Evolutionary conservation across 2,888 invertebrate species (phyloP), one percentile per base, ranked within the genome.

Genomic region (Electrophaes corylata): DNA sequence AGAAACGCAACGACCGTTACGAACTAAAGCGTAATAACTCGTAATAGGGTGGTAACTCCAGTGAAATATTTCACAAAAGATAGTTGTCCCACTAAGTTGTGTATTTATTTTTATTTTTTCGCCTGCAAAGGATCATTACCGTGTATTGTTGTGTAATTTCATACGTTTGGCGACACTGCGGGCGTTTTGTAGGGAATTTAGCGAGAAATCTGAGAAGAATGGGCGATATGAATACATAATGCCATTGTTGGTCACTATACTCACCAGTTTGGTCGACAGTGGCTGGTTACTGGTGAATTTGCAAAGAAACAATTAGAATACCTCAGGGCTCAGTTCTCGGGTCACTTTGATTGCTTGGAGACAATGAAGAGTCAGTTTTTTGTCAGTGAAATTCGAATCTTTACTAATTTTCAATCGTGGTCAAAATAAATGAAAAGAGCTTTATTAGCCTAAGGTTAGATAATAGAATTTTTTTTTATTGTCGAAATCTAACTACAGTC

Each of bases 121-220:
- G 78, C 79, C 82, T 82, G 84, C 80, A 84, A 83, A 85, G 87
- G 83, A 86, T 89, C 88, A 88, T 90, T 90, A 89, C 81, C 60
- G 79, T 35, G 76, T 77, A 89, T 89, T 90, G 89, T 90, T 85
- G 84, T 73, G 77, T 83, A 88, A 90, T 90, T 90, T 88, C 86
- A 90, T 88, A 88, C 89, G 76, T 87, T 88, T 86, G 86, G 82
- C 79, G 87, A 87, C 85, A 86, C 86, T 87, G 84, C 85, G 83
- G 86, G 83, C 86, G 82, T 79, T 83, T 81, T 78, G 76, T 68
- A 79, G 56, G 69, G 80, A 84, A 81, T 86, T 88, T 86, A 86
- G 81, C 81, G 77, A 57, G 62, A 68, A 64, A 57, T 54, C 51
- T 23, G 53, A 45, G 40, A 57, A 66, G 57, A 68, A 66, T 62